Evolutionary conservation across 2,797 vertebrate species (phyloP).

Genomic region (Huso huso): DNA sequence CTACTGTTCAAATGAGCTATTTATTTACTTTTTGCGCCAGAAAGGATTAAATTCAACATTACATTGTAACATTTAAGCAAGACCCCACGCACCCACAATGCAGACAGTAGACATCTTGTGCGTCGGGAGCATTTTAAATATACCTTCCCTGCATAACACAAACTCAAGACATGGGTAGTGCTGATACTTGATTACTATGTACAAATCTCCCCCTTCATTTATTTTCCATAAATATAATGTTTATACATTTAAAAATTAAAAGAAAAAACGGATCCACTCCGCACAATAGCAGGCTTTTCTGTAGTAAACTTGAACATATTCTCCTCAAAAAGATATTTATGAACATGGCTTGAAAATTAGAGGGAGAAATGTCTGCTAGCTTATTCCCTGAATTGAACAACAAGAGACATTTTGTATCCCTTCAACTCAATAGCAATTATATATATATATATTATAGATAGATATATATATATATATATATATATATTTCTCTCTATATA

Average conservation of each 20-base stretch:
- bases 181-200: constrained; percentile 17
- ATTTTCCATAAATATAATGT: constrained; percentile 42
- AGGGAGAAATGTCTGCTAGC: constrained; percentile 30
- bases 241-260: constrained; percentile 36
- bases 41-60: constrained; percentile 38
- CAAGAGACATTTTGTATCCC: constrained; percentile 45
- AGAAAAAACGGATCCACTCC: constrained; percentile 24
- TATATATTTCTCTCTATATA: constrained; percentile 11
- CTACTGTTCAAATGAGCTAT: constrained; percentile 16
- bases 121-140: constrained; percentile 29
- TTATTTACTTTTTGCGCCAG: constrained; percentile 11
- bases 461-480: constrained; percentile 5
- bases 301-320: constrained; percentile 9
- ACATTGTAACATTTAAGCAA: neutral
- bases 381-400: constrained; percentile 62
- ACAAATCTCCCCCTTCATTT: constrained; percentile 39
- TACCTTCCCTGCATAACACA: constrained; percentile 40
- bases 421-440: constrained; percentile 27
- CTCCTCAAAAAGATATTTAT: constrained; percentile 34
- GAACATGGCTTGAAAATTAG: constrained; percentile 27
- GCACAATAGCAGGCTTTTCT: constrained; percentile 14
- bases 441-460: constrained; percentile 1
- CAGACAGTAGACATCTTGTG: neutral
- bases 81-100: too few species aligned
- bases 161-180: constrained; percentile 26